Conservation (phyloP, 2,113 vertebrate genomes). For the Sorex araneus region DNA sequence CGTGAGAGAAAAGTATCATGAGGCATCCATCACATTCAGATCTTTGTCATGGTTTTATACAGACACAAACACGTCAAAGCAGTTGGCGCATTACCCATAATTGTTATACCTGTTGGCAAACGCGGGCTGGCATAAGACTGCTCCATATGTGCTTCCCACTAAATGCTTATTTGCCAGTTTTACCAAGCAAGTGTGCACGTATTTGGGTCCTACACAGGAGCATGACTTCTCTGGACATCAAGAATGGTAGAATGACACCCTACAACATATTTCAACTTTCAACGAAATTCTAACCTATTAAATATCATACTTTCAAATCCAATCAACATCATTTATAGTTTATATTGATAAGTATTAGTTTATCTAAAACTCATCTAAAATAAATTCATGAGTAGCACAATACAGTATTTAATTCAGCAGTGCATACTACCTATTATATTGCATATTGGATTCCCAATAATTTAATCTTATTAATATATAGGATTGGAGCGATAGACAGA, state of each 20-base stretch:
- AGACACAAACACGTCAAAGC: constrained; percentile 73
- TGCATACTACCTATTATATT: too few species aligned
- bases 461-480: too few species aligned
- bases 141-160: constrained; percentile 82
- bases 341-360: neutral
- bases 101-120: constrained; percentile 82
- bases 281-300: constrained; percentile 17
- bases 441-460: too few species aligned
- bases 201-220: constrained; percentile 66
- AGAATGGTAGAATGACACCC: neutral
- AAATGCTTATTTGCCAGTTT: constrained; percentile 76
- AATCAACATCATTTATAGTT: constrained; percentile 41
- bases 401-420: too few species aligned
- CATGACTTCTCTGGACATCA: constrained; percentile 56
- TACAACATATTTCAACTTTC: neutral
- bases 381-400: too few species aligned
- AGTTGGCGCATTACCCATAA: constrained; percentile 62
- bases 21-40: constrained; percentile 24
- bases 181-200: constrained; percentile 55
- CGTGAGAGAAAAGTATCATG: neutral
- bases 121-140: constrained; percentile 81
- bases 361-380: too few species aligned
- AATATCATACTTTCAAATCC: neutral
- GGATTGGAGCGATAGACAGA: too few species aligned
- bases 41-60: constrained; percentile 34